Base-by-base conservation (phyloP, 2,888 invertebrate genomes). In the Oscheius sp. region DNA sequence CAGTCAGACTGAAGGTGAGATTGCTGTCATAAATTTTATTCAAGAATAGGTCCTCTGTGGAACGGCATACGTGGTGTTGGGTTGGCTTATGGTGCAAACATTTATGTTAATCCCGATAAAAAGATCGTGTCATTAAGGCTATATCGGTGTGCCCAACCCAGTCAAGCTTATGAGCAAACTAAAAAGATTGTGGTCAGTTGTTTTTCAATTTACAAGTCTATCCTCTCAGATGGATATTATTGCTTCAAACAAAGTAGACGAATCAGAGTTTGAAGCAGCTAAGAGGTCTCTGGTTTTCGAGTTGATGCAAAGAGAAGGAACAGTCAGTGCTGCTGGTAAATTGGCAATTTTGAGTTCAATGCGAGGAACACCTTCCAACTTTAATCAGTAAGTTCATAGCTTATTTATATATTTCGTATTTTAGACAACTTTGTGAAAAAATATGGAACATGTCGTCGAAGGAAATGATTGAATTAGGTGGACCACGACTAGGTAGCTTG, bases 211-310 rank as follows among this genome's bases (percentile, higher is more conserved):
- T 14, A 17, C 20, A 3, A 32, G 22, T 62, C 17, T 69, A 72
- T n/a, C n/a, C n/a, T n/a, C n/a, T 54, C 68, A 78, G 78, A 70
- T 51, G 49, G 73, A 77, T 9, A 71, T 78, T 2, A 90, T 90
- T 0, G 88, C 89, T 32, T 85, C 86, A 1, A 89, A 72, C 20
- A 47, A 90, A 62, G 92, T 93, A 90, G 92, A 92, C 69, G 88
- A 89, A 9, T 90, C 91, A 45, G 88, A 94, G 68, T 90, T 94
- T 80, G 92, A 92, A 80, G 92, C 93, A 0, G 94, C 94, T 0
- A 92, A 91, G 83, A 92, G 93, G 85, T 93, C 93, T 17, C 89
- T 93, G n/a, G 91, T 94, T 72, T 95, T 92, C 87, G 92, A 93
- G 85, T 90, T 93, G 59, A 92, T 94, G 70, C 91, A 92, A 79